A percentile compares a stretch with the other conserved stretches of the same genome.
Conservation (phyloP, 2,888 invertebrate genomes). For the Mythimna pallens region DNA sequence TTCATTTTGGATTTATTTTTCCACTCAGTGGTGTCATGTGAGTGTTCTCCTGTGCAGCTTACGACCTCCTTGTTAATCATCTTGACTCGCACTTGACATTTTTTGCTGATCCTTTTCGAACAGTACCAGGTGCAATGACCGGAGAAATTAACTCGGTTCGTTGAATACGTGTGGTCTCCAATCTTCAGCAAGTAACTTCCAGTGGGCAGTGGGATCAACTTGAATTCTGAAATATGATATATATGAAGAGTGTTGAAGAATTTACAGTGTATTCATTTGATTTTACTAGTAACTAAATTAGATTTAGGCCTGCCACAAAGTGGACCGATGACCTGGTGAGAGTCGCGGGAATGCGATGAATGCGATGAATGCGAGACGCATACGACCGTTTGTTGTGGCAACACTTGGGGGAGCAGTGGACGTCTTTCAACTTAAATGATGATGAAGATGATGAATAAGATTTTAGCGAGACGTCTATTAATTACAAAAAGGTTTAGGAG, state of each 20-base stretch:
- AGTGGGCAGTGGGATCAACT: slow-evolving; percentile 61
- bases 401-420: no score
- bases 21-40: slow-evolving; percentile 49
- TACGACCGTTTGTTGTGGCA: no score
- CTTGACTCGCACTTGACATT: slow-evolving; percentile 74
- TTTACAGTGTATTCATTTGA: not conserved
- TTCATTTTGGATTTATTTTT: not conserved
- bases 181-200: slow-evolving; percentile 70
- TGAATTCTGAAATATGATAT: slow-evolving; percentile 46
- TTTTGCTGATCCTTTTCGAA: slow-evolving; percentile 75
- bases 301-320: no score
- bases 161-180: slow-evolving; percentile 72
- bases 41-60: slow-evolving; percentile 63
- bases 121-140: slow-evolving; percentile 78
- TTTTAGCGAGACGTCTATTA: no score
- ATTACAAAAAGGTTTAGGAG: no score
- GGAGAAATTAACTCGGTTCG: slow-evolving; percentile 67
- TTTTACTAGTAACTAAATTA: not conserved
- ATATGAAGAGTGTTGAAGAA: not conserved
- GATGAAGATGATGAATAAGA: no score
- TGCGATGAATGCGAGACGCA: no score
- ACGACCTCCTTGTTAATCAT: slow-evolving; percentile 68
- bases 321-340: no score
- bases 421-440: no score
- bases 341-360: no score